Evolutionary conservation across 2,797 vertebrate genomes (phyloP).

Genomic region (Gambusia yucatana): DNA sequence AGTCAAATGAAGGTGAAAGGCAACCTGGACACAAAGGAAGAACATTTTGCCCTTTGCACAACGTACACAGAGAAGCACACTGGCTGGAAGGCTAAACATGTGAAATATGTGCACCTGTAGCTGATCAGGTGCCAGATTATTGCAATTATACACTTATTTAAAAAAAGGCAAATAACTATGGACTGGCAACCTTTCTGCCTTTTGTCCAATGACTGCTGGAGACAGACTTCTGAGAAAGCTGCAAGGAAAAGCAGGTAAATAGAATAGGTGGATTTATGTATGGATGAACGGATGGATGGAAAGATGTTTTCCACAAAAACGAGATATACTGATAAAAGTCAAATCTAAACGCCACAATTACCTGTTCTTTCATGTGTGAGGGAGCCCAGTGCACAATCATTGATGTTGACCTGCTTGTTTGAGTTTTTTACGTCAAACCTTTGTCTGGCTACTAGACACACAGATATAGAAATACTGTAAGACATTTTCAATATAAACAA

Average conservation of each 20-base stretch:
- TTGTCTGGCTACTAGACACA: background rate
- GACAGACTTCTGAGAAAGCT: background rate
- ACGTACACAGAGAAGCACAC: accelerated
- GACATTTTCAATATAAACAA: background rate
- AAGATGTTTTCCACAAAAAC: background rate
- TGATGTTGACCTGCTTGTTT: background rate
- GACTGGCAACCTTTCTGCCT: background rate
- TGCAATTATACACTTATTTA: background rate
- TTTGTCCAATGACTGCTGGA: background rate
- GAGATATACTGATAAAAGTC: background rate
- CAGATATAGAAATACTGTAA: slow-evolving; percentile 3
- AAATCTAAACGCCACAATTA: background rate
- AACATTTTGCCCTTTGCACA: background rate
- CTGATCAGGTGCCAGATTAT: background rate
- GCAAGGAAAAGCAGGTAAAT: background rate
- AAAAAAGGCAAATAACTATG: background rate
- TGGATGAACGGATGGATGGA: background rate
- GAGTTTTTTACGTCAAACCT: background rate
- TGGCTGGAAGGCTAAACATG: background rate
- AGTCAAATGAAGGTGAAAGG: slow-evolving; percentile 77
- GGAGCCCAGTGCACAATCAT: background rate
- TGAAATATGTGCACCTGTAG: background rate
- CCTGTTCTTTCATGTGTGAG: background rate
- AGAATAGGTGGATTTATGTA: background rate
- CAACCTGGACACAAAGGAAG: slow-evolving; percentile 27